Evolutionary conservation across 2,113 vertebrate species (phyloP), one percentile per base, ranked within the genome.

Genomic region (Rhea pennata): DNA sequence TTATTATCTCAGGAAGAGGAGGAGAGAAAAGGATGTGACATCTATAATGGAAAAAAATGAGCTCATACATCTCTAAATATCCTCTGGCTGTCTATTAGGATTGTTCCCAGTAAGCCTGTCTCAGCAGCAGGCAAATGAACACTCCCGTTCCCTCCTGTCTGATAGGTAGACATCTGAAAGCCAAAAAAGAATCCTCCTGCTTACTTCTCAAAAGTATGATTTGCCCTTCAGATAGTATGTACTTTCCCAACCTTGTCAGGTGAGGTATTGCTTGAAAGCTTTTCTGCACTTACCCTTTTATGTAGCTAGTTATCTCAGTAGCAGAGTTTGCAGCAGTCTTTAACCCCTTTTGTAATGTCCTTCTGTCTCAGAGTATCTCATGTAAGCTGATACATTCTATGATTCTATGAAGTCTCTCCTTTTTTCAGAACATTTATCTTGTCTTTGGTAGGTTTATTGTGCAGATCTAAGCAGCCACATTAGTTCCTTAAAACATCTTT

Each of bases 381-480:
- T 71, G 54, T 64, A 95, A 89, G 89, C 72, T 95, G 93, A 95
- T 94, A 96, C 91, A 94, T 96, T 93, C 79, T 53, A 77, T 88
- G 65, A 94, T 96, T 93, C 79, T 53, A 77, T 88, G 65, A 95
- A 85, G 75, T 80, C 67, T 90, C 67, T 96, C 22, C 22, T 92
- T 88, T 96, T 96, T 92, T 94, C 96, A 95, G 81, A 90, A 95
- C 84, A 90, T 96, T 96, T 95, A 92, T 95, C 91, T 95, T 84
- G 94, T 71, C 33, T 75, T 82, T 85, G 67, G 89, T 87, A 44
- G 27, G 72, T 83, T 95, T 74, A 87, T 93, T 87, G 39, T 85
- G 87, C 91, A 75, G 87, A 71, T 89, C 26, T 83, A 78, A 91
- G 77, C 31, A 87, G 85, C 67, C 14, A 93, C 89, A 93, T 94